A percentile compares a stretch with the other conserved stretches of the same genome.
These are phyloP conservation scores for Camponotus vicinus DNA, from an alignment of 1,140 invertebrate species.

Conservation along the genomic window DNA sequence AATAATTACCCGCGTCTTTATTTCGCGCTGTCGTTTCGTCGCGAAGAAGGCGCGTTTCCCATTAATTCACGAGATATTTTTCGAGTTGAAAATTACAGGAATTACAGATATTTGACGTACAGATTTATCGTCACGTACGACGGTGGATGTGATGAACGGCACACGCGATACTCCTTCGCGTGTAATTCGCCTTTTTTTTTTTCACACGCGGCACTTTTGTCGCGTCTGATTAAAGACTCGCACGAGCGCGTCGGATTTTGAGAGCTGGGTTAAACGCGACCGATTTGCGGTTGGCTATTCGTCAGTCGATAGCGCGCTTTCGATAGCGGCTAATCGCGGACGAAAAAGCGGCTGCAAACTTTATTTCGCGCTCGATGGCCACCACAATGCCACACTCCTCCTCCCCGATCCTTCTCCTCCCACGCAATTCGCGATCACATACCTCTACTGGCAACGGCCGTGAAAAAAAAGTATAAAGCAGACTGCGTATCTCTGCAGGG, in stretches of 20 bases:
- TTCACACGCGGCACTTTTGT: conserved; percentile 32
- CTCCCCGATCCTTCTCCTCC: background rate
- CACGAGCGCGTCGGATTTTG: conserved; percentile 27
- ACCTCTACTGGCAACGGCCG: background rate
- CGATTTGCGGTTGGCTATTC: conserved; percentile 38
- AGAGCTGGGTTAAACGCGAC: conserved; percentile 43
- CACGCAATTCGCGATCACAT: background rate
- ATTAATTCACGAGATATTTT: conserved; percentile 3
- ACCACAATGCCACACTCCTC: conserved; percentile 18
- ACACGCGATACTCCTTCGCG: background rate
- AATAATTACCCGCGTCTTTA: conserved; percentile 30
- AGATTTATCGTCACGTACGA: background rate
- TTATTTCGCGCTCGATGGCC: conserved; percentile 67
- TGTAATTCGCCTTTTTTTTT: conserved; percentile 25
- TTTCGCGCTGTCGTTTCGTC: background rate
- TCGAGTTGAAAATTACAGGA: background rate
- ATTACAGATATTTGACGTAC: conserved; percentile 16
- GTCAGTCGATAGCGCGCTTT: conserved; percentile 42
- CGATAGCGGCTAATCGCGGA: conserved; percentile 59
- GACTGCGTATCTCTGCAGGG: conserved; percentile 23
- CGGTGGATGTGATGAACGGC: background rate
- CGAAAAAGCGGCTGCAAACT: conserved; percentile 68
- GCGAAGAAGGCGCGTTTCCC: conserved; percentile 14
- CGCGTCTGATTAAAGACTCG: conserved; percentile 23
- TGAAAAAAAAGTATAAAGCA: conserved; percentile 36